Evolutionary conservation across 2,113 vertebrate genomes (phyloP).

Genomic region (Odocoileus hemionus): DNA sequence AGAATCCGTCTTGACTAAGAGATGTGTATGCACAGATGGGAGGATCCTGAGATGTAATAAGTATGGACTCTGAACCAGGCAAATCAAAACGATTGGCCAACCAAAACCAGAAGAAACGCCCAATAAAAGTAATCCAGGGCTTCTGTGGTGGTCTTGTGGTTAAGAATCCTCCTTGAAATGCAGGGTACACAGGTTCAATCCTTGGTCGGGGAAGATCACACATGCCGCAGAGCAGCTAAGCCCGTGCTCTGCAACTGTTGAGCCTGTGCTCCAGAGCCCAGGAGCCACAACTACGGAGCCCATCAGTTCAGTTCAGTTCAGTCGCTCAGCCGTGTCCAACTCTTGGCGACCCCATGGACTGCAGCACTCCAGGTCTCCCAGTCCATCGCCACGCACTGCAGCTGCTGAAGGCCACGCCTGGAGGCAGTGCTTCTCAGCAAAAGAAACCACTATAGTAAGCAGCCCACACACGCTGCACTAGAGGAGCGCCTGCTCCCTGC

Average conservation of each 20-base stretch:
- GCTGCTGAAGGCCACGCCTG: neutral
- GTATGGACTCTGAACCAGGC: neutral
- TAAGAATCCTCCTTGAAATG: neutral
- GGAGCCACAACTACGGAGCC: neutral
- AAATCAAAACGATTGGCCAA: neutral
- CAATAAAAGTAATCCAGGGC: neutral
- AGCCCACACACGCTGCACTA: neutral
- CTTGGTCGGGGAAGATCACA: neutral
- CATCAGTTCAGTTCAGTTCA: neutral
- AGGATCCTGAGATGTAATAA: neutral
- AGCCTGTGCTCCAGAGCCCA: neutral
- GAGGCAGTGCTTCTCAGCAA: neutral
- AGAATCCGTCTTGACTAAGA: neutral
- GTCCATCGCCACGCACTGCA: neutral
- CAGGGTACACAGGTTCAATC: neutral
- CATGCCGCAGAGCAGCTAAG: neutral
- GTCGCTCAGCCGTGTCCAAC: neutral
- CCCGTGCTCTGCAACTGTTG: neutral
- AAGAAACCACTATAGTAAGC: neutral
- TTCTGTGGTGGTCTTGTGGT: neutral
- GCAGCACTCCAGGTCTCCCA: neutral
- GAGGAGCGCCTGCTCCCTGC: neutral
- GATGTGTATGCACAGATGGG: neutral
- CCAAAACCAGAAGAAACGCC: neutral
- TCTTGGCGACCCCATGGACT: neutral